Conservation (phyloP, 2,113 vertebrate species). For the Gyps fulvus region DNA sequence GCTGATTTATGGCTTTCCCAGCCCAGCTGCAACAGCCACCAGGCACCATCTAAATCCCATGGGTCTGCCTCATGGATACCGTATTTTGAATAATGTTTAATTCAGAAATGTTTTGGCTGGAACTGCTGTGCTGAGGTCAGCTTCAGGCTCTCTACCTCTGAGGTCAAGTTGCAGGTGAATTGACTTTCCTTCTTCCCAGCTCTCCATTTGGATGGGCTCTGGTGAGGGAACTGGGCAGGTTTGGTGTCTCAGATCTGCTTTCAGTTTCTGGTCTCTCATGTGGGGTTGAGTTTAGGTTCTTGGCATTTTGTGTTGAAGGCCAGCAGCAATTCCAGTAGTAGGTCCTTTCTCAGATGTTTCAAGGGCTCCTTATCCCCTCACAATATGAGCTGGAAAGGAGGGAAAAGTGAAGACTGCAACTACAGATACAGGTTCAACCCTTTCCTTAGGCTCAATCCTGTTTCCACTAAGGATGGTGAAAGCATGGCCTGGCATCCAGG, state of each 20-base stretch:
- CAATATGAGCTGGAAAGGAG: neutral
- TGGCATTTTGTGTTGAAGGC: neutral
- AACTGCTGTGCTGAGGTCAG: neutral
- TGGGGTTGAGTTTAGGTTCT: neutral
- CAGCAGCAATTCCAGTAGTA: neutral
- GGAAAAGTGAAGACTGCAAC: neutral
- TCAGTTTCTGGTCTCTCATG: neutral
- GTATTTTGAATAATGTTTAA: neutral
- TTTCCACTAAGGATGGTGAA: neutral
- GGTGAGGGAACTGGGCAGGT: neutral
- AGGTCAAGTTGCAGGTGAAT: neutral
- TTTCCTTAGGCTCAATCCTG: neutral
- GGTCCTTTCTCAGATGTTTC: neutral
- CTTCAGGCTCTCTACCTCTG: neutral
- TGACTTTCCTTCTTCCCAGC: neutral
- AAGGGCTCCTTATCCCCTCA: neutral
- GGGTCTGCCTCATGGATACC: neutral
- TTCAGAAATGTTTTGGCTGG: neutral
- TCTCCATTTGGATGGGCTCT: neutral
- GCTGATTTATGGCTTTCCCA: neutral
- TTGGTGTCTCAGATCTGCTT: neutral
- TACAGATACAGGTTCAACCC: neutral
- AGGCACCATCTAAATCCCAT: neutral
- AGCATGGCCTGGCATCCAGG: neutral
- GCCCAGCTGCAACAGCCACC: neutral